Conservation (phyloP, 2,888 invertebrate genomes). For the Heliconius sara region DNA sequence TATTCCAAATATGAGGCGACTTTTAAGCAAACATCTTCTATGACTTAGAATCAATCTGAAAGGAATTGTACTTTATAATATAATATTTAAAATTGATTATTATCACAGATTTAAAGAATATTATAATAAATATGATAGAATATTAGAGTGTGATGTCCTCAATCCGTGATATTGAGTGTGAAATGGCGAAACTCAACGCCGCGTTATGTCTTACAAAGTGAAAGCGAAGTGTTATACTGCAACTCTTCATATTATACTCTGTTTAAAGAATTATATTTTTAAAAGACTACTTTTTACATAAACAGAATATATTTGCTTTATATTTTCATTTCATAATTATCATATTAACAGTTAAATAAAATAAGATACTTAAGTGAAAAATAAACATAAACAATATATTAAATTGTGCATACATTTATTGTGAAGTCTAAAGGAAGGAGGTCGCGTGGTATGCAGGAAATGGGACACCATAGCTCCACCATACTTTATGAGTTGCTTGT, state of each 20-base stretch:
- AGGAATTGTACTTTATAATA: neutral
- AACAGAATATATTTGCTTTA: neutral
- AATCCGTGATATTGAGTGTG: too few species aligned
- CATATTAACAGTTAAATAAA: neutral
- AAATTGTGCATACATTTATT: conserved; percentile 15
- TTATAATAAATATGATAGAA: too few species aligned
- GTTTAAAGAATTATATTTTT: too few species aligned
- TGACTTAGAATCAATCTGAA: neutral
- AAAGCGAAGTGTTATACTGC: too few species aligned
- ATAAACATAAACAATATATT: conserved; percentile 15
- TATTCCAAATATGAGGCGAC: neutral
- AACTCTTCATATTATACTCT: too few species aligned
- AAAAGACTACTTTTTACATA: too few species aligned
- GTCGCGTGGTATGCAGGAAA: conserved; percentile 41
- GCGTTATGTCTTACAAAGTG: too few species aligned
- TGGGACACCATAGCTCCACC: conserved; percentile 39
- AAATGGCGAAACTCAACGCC: too few species aligned
- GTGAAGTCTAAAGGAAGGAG: conserved; percentile 36
- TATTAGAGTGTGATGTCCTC: too few species aligned
- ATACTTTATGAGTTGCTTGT: conserved; percentile 36
- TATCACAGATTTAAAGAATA: too few species aligned
- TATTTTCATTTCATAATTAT: neutral
- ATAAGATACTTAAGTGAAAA: neutral
- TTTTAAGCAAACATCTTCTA: neutral
- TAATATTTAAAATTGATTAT: too few species aligned